phyloP scores from a whole-genome alignment of 2,113 vertebrate genomes.

The Rousettus leschenaultii region DNA sequence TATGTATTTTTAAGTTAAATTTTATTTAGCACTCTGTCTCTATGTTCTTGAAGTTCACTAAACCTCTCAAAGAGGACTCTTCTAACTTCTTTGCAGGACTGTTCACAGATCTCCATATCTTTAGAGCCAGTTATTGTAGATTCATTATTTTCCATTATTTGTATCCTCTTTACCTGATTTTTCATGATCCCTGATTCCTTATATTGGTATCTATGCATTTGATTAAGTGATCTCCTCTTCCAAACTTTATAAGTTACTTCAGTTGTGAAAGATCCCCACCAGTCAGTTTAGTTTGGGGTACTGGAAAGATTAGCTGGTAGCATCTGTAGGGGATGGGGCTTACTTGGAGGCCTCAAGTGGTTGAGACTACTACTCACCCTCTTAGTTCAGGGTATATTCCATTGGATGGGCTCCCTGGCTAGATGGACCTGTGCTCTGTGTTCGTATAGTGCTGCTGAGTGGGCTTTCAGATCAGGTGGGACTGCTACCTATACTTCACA shows the following conservation, averaged over 20 bases:
- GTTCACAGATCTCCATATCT: background rate
- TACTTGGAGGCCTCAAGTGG: background rate
- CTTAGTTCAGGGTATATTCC: background rate
- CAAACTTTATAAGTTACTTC: background rate
- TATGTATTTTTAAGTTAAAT: background rate
- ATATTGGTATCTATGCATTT: background rate
- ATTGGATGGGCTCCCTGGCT: background rate
- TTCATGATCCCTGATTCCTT: background rate
- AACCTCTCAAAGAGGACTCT: background rate
- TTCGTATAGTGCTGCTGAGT: background rate
- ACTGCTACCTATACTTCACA: background rate
- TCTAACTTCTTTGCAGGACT: background rate
- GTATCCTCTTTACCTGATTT: background rate
- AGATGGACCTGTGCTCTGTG: background rate
- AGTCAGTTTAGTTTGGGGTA: background rate
- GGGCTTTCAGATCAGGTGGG: background rate
- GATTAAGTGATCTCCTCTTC: background rate
- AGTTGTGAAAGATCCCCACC: background rate
- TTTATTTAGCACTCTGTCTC: background rate
- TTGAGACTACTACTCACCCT: background rate
- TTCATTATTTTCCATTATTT: background rate
- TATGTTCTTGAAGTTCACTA: background rate
- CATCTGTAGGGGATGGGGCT: background rate
- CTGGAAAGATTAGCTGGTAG: background rate
- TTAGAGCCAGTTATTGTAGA: background rate